Evolutionary conservation across 2,888 invertebrate species (phyloP).

Genomic region (Spialia ferax): DNA sequence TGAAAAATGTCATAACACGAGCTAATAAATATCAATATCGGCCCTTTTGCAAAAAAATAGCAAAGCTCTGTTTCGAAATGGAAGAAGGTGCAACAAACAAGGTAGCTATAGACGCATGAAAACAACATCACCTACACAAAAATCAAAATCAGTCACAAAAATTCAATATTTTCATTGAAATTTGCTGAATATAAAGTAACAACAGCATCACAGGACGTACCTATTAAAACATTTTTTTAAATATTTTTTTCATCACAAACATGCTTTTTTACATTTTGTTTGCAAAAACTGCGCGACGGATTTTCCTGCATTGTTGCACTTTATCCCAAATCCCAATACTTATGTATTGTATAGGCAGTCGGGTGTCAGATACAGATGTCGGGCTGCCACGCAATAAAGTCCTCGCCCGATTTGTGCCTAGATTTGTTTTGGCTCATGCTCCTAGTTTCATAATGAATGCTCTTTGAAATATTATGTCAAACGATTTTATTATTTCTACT

Average conservation of each 20-base stretch:
- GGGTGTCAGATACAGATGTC: constrained; percentile 73
- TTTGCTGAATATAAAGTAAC: no score
- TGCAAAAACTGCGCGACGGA: background rate
- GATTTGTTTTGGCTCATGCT: constrained; percentile 57
- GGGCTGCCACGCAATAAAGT: constrained; percentile 65
- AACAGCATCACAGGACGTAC: no score
- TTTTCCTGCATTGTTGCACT: constrained; percentile 36
- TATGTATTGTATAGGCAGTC: constrained; percentile 7
- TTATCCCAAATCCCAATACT: constrained; percentile 10
- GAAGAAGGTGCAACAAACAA: no score
- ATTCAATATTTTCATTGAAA: no score
- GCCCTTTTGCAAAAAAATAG: no score
- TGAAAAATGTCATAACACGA: no score
- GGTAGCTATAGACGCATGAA: no score
- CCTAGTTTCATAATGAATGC: constrained; percentile 43
- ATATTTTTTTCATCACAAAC: background rate
- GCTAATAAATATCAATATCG: no score
- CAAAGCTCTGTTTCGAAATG: no score
- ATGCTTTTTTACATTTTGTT: background rate
- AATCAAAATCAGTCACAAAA: no score
- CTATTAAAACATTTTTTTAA: no score
- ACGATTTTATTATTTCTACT: background rate
- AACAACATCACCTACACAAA: no score
- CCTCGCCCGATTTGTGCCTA: constrained; percentile 54
- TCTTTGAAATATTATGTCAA: background rate